Conservation (phyloP, 1,140 invertebrate species). For the Drosophila busckii region DNA sequence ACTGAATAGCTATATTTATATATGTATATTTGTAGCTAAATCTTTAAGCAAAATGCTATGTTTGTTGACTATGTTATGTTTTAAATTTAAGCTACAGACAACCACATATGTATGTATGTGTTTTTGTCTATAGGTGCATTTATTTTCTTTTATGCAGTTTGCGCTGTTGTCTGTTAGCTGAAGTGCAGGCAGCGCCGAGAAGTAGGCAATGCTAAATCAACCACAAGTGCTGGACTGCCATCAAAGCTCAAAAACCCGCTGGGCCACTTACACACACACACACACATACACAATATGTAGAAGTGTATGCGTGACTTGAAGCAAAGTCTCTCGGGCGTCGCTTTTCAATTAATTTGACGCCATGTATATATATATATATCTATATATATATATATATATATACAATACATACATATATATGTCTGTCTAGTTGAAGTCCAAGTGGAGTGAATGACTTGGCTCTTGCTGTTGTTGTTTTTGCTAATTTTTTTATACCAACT, state of each 20-base stretch:
- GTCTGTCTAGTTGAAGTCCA: not conserved
- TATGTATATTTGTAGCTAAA: too few species aligned
- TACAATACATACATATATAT: not conserved
- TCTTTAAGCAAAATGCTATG: too few species aligned
- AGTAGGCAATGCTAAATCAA: constrained; percentile 31
- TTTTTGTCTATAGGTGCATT: too few species aligned
- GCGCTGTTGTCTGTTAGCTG: too few species aligned
- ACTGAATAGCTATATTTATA: too few species aligned
- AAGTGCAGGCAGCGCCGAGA: constrained; percentile 32
- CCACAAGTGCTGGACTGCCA: constrained; percentile 11
- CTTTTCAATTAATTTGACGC: constrained; percentile 44
- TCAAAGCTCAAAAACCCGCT: constrained; percentile 2
- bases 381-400: not conserved
- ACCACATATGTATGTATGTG: too few species aligned
- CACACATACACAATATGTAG: too few species aligned
- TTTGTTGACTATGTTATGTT: too few species aligned
- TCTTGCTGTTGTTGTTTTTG: constrained; percentile 32
- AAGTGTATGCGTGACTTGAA: constrained; percentile 19
- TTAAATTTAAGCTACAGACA: too few species aligned
- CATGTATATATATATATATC: constrained; percentile 12
- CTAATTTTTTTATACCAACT: constrained; percentile 23
- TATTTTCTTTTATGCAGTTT: too few species aligned
- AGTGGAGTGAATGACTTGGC: constrained; percentile 61
- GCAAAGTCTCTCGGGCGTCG: constrained; percentile 28
- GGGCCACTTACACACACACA: constrained; percentile 34